These are phyloP conservation scores for Chymomyza costata DNA, from an alignment of 1,140 invertebrate genomes.

Conservation along the genomic window DNA sequence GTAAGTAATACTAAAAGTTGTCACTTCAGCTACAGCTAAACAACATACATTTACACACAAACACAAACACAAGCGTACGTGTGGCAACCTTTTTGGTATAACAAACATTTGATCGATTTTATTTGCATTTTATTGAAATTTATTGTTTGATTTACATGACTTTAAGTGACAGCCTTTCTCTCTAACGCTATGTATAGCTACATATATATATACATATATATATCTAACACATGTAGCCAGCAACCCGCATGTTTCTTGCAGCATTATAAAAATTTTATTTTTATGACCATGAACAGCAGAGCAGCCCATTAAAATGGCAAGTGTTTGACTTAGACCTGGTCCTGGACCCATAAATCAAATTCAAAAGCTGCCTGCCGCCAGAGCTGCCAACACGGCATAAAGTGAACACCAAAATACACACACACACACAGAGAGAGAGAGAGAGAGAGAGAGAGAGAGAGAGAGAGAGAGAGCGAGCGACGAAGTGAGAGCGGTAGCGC, in stretches of 20 bases:
- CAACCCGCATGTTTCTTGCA: not conserved
- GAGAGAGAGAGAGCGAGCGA: too few relatives aligned
- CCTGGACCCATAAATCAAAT: slow-evolving; percentile 52
- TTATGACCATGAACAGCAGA: too few relatives aligned
- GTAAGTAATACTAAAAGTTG: not conserved
- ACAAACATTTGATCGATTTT: slow-evolving; percentile 38
- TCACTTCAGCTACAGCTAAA: not conserved
- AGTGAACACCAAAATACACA: too few relatives aligned
- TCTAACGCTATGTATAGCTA: too few relatives aligned
- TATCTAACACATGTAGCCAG: not conserved
- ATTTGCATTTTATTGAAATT: slow-evolving; percentile 62
- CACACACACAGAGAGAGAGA: not conserved
- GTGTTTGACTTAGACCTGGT: slow-evolving; percentile 26
- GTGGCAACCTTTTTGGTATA: not conserved
- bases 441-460: not conserved
- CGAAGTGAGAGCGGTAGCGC: too few relatives aligned
- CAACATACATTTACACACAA: not conserved
- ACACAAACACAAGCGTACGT: not conserved
- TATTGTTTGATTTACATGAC: slow-evolving; percentile 55
- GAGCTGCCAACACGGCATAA: not conserved
- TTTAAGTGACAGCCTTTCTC: slow-evolving; percentile 46
- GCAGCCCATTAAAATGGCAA: too few relatives aligned
- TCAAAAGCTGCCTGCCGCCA: slow-evolving; percentile 35
- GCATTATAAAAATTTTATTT: slow-evolving; percentile 22
- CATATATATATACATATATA: slow-evolving; percentile 2